Conservation (phyloP, 2,113 vertebrate genomes). For the Nothoprocta perdicaria region DNA sequence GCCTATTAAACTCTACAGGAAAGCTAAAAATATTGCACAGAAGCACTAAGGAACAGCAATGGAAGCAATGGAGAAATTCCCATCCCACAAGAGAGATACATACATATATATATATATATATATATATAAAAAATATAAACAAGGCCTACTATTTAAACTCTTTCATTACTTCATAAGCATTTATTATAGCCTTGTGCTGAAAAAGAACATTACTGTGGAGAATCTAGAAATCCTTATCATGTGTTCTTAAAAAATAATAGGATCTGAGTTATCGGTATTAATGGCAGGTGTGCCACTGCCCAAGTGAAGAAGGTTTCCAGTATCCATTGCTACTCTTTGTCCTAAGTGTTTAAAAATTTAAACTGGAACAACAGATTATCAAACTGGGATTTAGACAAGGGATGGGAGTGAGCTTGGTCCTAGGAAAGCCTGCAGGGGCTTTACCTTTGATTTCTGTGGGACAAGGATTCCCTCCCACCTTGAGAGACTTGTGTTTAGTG, state of each 20-base stretch:
- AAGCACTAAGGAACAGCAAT: constrained; percentile 22
- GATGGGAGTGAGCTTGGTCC: background rate
- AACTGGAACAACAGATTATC: background rate
- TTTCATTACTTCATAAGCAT: background rate
- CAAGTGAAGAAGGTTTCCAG: background rate
- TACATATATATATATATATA: too few species aligned
- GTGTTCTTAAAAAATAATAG: background rate
- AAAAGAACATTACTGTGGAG: background rate
- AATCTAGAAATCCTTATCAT: background rate
- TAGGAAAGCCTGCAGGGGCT: background rate
- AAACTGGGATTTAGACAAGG: background rate
- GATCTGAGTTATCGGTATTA: background rate
- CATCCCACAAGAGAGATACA: too few species aligned
- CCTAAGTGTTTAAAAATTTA: background rate
- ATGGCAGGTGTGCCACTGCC: background rate
- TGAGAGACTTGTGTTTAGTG: background rate
- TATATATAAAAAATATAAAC: background rate
- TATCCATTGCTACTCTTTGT: background rate
- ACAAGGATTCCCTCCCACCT: background rate
- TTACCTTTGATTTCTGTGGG: background rate
- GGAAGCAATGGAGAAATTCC: constrained; percentile 15
- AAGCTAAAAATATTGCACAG: constrained; percentile 26
- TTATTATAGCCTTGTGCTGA: background rate
- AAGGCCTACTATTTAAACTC: background rate
- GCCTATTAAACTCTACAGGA: background rate